Evolutionary conservation across 2,797 vertebrate genomes (phyloP).

Genomic region (Platalea minor): DNA sequence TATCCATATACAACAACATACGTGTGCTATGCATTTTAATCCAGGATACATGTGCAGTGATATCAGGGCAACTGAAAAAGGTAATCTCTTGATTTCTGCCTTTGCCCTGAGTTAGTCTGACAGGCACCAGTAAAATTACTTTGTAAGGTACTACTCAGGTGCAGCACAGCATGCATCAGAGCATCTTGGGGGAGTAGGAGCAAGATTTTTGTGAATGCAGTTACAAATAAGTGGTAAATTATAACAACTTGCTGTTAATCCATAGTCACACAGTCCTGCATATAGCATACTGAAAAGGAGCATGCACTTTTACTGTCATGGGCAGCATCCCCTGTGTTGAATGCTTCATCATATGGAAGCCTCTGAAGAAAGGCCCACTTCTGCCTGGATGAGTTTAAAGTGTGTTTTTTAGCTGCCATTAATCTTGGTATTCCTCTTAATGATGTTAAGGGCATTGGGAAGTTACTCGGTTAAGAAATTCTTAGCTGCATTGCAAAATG

Average conservation of each 20-base stretch:
- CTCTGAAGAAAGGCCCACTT: not conserved
- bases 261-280: not conserved
- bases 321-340: not conserved
- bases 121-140: not conserved
- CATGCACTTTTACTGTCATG: not conserved
- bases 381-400: not conserved
- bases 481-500: not conserved
- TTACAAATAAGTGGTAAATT: not conserved
- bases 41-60: not conserved
- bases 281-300: not conserved
- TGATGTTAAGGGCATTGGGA: not conserved
- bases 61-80: not conserved
- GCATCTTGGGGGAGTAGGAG: not conserved
- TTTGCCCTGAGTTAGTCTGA: not conserved
- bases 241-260: not conserved
- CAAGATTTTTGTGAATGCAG: not conserved
- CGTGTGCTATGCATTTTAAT: not conserved
- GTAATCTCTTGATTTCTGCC: not conserved
- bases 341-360: not conserved
- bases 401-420: not conserved
- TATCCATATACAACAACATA: not conserved
- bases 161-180: not conserved
- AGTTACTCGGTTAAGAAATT: not conserved
- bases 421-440: not conserved
- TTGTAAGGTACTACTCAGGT: not conserved